phyloP scores from a whole-genome alignment of 2,113 vertebrate species.

The Poeciliopsis prolifica region DNA sequence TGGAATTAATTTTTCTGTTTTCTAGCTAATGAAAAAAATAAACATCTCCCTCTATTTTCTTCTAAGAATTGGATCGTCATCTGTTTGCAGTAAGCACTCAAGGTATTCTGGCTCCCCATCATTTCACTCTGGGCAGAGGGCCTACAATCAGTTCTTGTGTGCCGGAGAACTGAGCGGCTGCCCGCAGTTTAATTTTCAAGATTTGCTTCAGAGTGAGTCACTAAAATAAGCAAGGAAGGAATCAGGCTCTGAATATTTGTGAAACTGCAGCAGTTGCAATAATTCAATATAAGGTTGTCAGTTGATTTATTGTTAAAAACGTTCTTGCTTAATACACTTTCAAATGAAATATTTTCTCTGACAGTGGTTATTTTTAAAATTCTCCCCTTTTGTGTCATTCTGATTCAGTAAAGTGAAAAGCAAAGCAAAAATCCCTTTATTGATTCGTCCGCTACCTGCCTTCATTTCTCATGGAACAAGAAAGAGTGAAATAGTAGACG shows the following conservation, averaged over 20 bases:
- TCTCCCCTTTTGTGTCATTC: constrained; percentile 12
- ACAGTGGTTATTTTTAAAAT: constrained; percentile 7
- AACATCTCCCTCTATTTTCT: constrained; percentile 56
- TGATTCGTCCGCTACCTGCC: constrained; percentile 22
- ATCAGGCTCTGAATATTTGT: background rate
- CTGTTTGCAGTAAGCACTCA: constrained; percentile 57
- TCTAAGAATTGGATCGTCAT: constrained; percentile 40
- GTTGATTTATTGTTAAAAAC: background rate
- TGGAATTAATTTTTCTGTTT: constrained; percentile 19
- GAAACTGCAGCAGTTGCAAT: background rate
- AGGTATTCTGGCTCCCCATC: constrained; percentile 49
- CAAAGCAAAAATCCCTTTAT: constrained; percentile 22
- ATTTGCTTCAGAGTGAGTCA: constrained; percentile 14
- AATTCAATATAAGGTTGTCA: background rate
- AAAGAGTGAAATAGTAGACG: constrained; percentile 40
- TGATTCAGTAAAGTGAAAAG: constrained; percentile 23
- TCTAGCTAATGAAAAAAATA: constrained; percentile 47
- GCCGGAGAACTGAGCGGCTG: constrained; percentile 16
- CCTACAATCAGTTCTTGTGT: constrained; percentile 43
- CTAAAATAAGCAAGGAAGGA: constrained; percentile 1
- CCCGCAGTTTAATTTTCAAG: constrained; percentile 21
- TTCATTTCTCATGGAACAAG: constrained; percentile 37
- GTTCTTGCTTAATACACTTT: background rate
- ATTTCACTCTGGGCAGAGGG: constrained; percentile 50
- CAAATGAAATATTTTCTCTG: background rate